phyloP scores from a whole-genome alignment of 2,797 vertebrate genomes.

The Dallia pectoralis region DNA sequence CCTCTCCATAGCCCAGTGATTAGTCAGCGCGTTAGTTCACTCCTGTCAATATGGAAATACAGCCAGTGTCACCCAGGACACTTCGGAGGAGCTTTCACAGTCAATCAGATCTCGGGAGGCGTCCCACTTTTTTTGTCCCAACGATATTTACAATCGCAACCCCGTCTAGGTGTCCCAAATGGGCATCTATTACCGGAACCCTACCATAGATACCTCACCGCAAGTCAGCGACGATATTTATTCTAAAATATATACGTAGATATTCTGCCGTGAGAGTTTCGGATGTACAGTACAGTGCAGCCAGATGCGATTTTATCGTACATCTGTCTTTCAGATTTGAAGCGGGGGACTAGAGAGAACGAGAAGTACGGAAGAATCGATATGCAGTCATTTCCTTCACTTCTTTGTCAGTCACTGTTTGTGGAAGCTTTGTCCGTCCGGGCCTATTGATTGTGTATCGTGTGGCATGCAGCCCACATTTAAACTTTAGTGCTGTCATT shows the following conservation, averaged over 20 bases:
- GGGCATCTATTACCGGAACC: not conserved
- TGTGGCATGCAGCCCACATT: conserved; percentile 18
- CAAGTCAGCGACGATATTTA: not conserved
- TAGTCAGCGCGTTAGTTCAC: conserved; percentile 57
- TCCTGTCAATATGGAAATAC: conserved; percentile 22
- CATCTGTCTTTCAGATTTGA: not conserved
- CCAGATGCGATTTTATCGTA: conserved; percentile 5
- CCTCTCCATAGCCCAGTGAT: conserved; percentile 57
- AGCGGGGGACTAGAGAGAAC: not conserved
- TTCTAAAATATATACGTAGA: too few species aligned
- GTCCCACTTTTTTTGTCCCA: not conserved
- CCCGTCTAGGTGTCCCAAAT: not conserved
- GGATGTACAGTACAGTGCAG: not conserved
- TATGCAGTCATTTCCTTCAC: conserved; percentile 30
- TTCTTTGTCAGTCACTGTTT: conserved; percentile 21
- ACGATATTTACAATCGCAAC: not conserved
- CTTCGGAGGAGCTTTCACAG: not conserved
- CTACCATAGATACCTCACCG: not conserved
- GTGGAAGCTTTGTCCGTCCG: conserved; percentile 18
- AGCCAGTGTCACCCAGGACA: conserved; percentile 40
- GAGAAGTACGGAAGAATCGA: conserved; percentile 19
- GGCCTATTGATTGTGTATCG: conserved; percentile 35
- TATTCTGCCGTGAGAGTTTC: not conserved
- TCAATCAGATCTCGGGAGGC: not conserved
- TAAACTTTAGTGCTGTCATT: not conserved